Percentiles rank a stretch among this genome's conserved stretches.
Evolutionary conservation across 2,797 vertebrate species (phyloP).

Genomic region (Eidolon dupreanum): DNA sequence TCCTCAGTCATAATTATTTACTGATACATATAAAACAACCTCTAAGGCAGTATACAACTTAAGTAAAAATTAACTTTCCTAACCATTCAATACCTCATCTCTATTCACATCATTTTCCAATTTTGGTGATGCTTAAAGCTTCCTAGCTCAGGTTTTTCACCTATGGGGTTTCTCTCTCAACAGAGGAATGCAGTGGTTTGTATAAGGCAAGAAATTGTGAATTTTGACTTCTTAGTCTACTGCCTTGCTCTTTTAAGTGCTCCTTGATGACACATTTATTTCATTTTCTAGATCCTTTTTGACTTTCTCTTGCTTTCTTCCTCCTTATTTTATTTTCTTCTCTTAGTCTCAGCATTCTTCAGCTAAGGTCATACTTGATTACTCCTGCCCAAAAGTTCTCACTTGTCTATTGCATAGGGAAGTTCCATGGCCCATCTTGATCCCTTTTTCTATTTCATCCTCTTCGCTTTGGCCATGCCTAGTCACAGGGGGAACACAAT

Average conservation of each 20-base stretch:
- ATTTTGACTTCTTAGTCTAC: not conserved
- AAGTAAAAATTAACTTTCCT: conserved; percentile 28
- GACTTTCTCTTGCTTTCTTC: not conserved
- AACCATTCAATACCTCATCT: not conserved
- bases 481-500: too few relatives aligned
- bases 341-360: not conserved
- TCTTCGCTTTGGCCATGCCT: not conserved
- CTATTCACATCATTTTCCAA: not conserved
- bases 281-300: not conserved
- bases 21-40: not conserved
- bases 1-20: not conserved
- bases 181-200: not conserved
- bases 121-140: not conserved
- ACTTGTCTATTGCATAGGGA: not conserved
- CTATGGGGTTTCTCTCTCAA: not conserved
- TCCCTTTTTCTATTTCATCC: not conserved
- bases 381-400: not conserved
- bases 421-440: too few relatives aligned
- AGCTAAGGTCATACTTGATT: not conserved
- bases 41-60: not conserved
- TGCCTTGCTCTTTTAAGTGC: not conserved
- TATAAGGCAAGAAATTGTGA: not conserved
- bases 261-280: not conserved
- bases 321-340: not conserved
- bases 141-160: not conserved